Conservation (phyloP, 2,888 invertebrate genomes). For the Ormyrus rosae region DNA sequence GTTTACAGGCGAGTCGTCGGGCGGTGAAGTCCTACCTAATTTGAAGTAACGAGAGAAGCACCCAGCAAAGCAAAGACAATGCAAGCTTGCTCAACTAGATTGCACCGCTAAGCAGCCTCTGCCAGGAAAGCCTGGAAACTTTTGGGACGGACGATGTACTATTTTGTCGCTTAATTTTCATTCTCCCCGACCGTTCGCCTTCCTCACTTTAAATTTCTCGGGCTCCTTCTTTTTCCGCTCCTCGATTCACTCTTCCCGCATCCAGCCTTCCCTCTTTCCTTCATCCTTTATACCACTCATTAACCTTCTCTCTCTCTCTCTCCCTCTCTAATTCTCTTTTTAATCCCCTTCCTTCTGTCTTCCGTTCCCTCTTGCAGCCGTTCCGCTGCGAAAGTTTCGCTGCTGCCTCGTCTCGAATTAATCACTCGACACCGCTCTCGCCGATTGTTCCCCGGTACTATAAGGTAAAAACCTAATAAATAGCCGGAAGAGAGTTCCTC, state of each 20-base stretch:
- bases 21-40: no score
- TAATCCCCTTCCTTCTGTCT: background rate
- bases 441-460: conserved; percentile 68
- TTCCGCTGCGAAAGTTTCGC: background rate
- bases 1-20: no score
- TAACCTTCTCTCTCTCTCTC: conserved; percentile 48
- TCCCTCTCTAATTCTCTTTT: conserved; percentile 58
- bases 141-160: conserved; percentile 6
- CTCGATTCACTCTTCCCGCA: conserved; percentile 35
- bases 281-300: conserved; percentile 34
- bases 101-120: background rate
- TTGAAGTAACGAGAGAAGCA: background rate
- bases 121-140: background rate
- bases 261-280: no score
- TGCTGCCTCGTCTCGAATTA: conserved; percentile 56
- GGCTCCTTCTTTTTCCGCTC: conserved; percentile 41
- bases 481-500: conserved; percentile 69
- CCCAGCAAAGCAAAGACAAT: background rate
- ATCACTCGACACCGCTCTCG: conserved; percentile 60
- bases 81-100: no score
- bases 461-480: conserved; percentile 74
- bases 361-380: conserved; percentile 25
- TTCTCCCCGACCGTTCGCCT: conserved; percentile 45
- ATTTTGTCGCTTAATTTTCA: conserved; percentile 65
- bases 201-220: conserved; percentile 40